These are phyloP conservation scores for Lutjanus argentimaculatus DNA, from an alignment of 2,797 vertebrate genomes.

Conservation along the genomic window DNA sequence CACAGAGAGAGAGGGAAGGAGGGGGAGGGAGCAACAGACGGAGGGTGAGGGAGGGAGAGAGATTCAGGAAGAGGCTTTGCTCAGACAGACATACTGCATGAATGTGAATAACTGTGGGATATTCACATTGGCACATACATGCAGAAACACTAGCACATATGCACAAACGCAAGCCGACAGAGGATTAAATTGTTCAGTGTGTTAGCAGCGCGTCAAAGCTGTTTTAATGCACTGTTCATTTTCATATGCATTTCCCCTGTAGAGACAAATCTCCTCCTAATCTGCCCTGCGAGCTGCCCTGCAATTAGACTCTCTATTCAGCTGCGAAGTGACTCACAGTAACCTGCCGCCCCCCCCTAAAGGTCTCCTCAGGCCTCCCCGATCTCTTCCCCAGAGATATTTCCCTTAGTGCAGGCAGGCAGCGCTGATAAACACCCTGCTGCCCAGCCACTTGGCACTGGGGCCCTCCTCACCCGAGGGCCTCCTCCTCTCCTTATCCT, in stretches of 20 bases:
- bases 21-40: slow-evolving; percentile 69
- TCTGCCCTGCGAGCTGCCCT: slow-evolving; percentile 65
- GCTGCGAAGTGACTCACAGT: slow-evolving; percentile 58
- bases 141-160: slow-evolving; percentile 54
- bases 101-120: slow-evolving; percentile 68
- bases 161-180: slow-evolving; percentile 17
- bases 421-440: slow-evolving; percentile 66
- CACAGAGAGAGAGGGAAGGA: slow-evolving; percentile 65
- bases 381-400: slow-evolving; percentile 52
- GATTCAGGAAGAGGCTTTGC: slow-evolving; percentile 61
- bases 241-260: slow-evolving; percentile 59
- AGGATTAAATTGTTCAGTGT: slow-evolving; percentile 66
- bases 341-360: slow-evolving; percentile 40
- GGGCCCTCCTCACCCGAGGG: slow-evolving; percentile 52
- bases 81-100: slow-evolving; percentile 72
- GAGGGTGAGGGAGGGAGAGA: slow-evolving; percentile 58
- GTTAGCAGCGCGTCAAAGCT: slow-evolving; percentile 50
- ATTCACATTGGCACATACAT: slow-evolving; percentile 47
- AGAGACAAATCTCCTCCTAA: slow-evolving; percentile 73
- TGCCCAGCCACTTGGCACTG: slow-evolving; percentile 50
- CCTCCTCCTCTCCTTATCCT: slow-evolving; percentile 61
- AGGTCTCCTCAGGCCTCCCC: slow-evolving; percentile 47
- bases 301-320: slow-evolving; percentile 61
- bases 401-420: slow-evolving; percentile 54
- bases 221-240: slow-evolving; percentile 60